These are phyloP conservation scores for Pithecia hirsuta DNA, from an alignment of 2,797 vertebrate species.

Conservation along the genomic window DNA sequence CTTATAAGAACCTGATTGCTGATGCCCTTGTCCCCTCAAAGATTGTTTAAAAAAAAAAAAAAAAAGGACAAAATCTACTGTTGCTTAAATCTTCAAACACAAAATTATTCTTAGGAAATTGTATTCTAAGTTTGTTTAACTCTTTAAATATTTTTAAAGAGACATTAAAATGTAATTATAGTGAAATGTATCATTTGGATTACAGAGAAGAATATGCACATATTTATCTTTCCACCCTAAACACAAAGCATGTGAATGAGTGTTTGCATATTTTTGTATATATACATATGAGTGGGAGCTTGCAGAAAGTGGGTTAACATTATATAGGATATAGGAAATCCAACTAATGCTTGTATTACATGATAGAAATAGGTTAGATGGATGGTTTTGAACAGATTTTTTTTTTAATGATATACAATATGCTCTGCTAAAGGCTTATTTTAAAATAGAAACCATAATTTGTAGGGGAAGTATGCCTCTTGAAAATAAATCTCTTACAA, in stretches of 20 bases:
- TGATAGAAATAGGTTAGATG: conserved; percentile 26
- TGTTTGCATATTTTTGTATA: neutral
- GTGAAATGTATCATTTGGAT: neutral
- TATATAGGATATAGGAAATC: neutral
- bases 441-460: conserved; percentile 51
- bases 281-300: neutral
- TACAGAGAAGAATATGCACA: neutral
- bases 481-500: conserved; percentile 29
- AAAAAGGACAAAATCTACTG: neutral
- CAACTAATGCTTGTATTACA: neutral
- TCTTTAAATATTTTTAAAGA: neutral
- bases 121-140: neutral
- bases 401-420: conserved; percentile 8
- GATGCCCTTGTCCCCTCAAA: neutral
- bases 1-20: neutral
- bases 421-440: conserved; percentile 29
- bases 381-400: neutral
- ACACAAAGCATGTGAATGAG: neutral
- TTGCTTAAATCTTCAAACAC: neutral
- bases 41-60: neutral
- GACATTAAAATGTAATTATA: neutral
- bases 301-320: conserved; percentile 10
- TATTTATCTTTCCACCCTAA: neutral
- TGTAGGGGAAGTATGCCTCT: neutral
- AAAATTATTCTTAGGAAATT: neutral